Base-by-base conservation (phyloP, 2,113 vertebrate species). In the Atlantisia rogersi region DNA sequence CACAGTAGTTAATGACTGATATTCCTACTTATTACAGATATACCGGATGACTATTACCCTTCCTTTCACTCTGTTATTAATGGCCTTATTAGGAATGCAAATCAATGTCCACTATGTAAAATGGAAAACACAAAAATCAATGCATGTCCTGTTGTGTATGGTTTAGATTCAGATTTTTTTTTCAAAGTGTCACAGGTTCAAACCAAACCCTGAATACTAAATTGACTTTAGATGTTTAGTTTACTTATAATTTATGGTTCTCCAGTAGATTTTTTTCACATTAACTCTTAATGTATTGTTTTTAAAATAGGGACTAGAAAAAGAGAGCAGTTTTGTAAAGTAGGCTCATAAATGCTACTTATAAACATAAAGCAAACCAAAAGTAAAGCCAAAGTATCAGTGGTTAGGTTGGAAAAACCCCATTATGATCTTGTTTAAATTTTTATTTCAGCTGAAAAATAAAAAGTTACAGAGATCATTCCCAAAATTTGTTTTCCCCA, bases 91-190 rank as follows among this genome's bases (percentile, higher is more conserved):
- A 95, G 77, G 50, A 95, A 90, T 94, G 93, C 94, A 95, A 95
- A 97, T 97, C 95, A 95, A 97, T 95, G 93, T 55, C 88, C 83
- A 60, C 94, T 86, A 95, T 80, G 67, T 92, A 96, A 97, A 95
- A 96, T 89, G 83, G 88, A 96, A 96, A 96, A 91, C 77, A 87
- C 82, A 58, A 92, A 96, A 97, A 97, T 97, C 96, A 94, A 95
- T 97, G 86, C 31, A 64, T 81, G 86, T 97, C 86, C 92, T 96
- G 67, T 92, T 96, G 32, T 1, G 4, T 52, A 69, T 73, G 59
- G 64, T 79, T 94, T 90, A 79, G 55, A 92, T 52, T 79, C 79
- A 88, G 65, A 69, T 53, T 90, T 90, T 97, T 94, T 86, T 93
- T 82, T 74, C 83, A 35, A 25, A 90, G 65, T 88, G 68, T 77